A percentile compares a stretch with the other conserved stretches of the same genome.
Evolutionary conservation across 2,113 vertebrate species (phyloP).

Genomic region (Carassius auratus): DNA sequence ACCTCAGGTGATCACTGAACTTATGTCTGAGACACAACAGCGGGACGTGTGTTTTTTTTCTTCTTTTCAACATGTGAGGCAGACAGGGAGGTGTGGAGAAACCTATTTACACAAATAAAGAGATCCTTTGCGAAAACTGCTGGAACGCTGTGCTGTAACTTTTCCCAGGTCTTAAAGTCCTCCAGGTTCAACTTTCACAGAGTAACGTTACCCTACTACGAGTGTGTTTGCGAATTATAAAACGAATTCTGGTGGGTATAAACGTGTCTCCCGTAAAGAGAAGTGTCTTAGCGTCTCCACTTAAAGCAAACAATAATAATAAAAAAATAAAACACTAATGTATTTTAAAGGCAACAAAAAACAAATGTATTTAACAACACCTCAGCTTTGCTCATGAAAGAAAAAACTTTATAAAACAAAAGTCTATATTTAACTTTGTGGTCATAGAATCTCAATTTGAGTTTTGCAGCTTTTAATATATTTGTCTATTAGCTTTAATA

Average conservation of each 20-base stretch:
- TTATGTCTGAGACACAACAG: neutral
- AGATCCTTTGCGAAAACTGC: constrained; percentile 51
- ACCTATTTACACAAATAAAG: constrained; percentile 54
- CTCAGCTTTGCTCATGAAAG: too few species aligned
- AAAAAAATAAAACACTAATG: neutral
- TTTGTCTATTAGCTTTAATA: too few species aligned
- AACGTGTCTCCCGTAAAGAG: neutral
- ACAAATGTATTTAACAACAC: neutral
- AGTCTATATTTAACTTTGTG: too few species aligned
- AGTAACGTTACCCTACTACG: too few species aligned
- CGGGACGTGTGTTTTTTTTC: neutral
- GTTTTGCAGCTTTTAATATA: too few species aligned
- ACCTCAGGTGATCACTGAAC: constrained; percentile 17
- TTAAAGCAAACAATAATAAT: neutral
- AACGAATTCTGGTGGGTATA: neutral
- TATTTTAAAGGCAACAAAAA: neutral
- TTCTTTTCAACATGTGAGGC: neutral
- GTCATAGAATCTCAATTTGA: too few species aligned
- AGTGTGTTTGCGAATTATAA: neutral
- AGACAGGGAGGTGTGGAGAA: constrained; percentile 61
- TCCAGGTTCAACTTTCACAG: rapidly evolving
- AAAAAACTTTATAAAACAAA: too few species aligned
- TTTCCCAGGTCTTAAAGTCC: constrained; percentile 67
- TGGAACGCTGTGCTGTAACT: constrained; percentile 48
- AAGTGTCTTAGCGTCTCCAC: neutral